A percentile compares a stretch with the other conserved stretches of the same genome.
phyloP scores from a whole-genome alignment of 2,113 vertebrate genomes.

The Chamaea fasciata region DNA sequence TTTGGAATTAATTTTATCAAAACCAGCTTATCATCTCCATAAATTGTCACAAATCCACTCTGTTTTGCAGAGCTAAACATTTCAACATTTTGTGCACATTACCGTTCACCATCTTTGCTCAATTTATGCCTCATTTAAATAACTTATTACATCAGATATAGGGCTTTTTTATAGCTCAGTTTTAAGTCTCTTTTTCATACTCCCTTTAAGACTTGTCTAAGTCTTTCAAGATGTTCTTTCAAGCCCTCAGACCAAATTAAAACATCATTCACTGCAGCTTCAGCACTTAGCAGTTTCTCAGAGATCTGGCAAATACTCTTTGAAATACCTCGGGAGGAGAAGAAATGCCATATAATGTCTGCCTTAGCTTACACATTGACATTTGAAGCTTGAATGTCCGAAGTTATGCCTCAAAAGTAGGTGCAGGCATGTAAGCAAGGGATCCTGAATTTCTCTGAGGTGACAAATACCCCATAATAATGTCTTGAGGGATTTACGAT shows the following conservation, averaged over 20 bases:
- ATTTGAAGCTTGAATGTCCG: background rate
- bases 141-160: conserved; percentile 61
- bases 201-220: conserved; percentile 43
- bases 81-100: conserved; percentile 34
- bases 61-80: conserved; percentile 1
- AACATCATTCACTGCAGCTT: conserved; percentile 55
- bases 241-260: conserved; percentile 60
- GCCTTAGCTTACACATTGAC: background rate
- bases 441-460: background rate
- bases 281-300: conserved; percentile 38
- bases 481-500: conserved; percentile 5
- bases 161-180: conserved; percentile 28
- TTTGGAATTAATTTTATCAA: conserved; percentile 43
- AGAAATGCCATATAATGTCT: background rate
- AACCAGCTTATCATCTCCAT: conserved; percentile 31
- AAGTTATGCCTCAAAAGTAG: background rate
- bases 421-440: background rate
- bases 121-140: conserved; percentile 60
- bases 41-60: conserved; percentile 5
- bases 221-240: conserved; percentile 65
- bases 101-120: conserved; percentile 50
- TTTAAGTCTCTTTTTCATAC: conserved; percentile 55
- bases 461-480: background rate
- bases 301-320: conserved; percentile 28
- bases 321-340: conserved; percentile 14